phyloP scores from a whole-genome alignment of 2,888 invertebrate genomes.

The Tachina fera region DNA sequence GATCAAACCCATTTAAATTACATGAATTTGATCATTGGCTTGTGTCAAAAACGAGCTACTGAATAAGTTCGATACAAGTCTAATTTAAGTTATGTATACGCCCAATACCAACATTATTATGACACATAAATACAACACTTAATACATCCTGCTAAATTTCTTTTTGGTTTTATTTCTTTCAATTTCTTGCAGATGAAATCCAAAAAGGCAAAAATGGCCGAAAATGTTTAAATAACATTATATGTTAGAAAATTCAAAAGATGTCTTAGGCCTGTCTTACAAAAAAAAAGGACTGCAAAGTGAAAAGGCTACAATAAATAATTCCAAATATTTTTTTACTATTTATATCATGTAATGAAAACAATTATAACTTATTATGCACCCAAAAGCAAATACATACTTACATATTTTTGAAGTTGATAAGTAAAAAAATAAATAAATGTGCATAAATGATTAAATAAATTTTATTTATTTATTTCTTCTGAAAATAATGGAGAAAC shows the following conservation, averaged over 20 bases:
- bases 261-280: slow-evolving; percentile 5
- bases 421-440: too few relatives aligned
- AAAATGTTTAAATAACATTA: slow-evolving; percentile 75
- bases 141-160: background rate
- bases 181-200: slow-evolving; percentile 76
- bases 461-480: too few relatives aligned
- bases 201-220: slow-evolving; percentile 80
- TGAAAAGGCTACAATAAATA: slow-evolving; percentile 24
- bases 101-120: too few relatives aligned
- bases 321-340: slow-evolving; percentile 42
- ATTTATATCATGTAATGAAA: slow-evolving; percentile 18
- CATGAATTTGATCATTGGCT: too few relatives aligned
- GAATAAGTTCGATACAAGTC: too few relatives aligned
- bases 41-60: too few relatives aligned
- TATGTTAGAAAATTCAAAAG: background rate
- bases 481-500: too few relatives aligned
- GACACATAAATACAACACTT: too few relatives aligned
- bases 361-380: slow-evolving; percentile 7
- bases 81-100: too few relatives aligned
- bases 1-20: too few relatives aligned
- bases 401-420: too few relatives aligned
- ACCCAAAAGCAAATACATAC: slow-evolving; percentile 23
- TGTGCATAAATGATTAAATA: too few relatives aligned
- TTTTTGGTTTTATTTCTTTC: background rate
- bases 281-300: slow-evolving; percentile 4